A percentile compares a stretch with the other conserved stretches of the same genome.
Evolutionary conservation across 1,140 invertebrate species (phyloP).

Genomic region (Periplaneta americana): DNA sequence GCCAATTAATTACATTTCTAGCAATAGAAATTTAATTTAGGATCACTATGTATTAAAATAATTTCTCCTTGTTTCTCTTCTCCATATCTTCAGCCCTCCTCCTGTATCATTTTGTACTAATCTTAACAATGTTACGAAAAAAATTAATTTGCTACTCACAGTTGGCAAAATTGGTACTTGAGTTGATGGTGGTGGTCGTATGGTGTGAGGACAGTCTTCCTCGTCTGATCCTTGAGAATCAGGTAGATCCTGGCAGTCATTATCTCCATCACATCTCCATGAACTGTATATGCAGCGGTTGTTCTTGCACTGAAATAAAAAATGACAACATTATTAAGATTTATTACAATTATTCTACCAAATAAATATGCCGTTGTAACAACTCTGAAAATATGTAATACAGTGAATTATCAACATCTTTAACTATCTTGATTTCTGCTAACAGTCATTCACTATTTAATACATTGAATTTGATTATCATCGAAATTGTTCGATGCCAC

Average conservation of each 20-base stretch:
- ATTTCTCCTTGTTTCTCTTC: too few relatives aligned
- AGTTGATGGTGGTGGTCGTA: constrained; percentile 22
- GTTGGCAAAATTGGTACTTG: neutral
- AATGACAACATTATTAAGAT: neutral
- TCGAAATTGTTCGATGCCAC: too few relatives aligned
- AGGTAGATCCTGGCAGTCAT: constrained; percentile 55
- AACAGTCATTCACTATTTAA: too few relatives aligned
- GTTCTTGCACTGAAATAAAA: constrained; percentile 34
- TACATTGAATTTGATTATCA: too few relatives aligned
- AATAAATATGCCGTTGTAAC: neutral
- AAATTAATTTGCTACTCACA: too few relatives aligned
- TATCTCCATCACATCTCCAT: constrained; percentile 61
- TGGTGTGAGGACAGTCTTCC: constrained; percentile 50
- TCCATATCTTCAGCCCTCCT: too few relatives aligned
- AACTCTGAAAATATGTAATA: neutral
- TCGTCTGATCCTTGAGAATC: constrained; percentile 62
- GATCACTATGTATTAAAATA: neutral
- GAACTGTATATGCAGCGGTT: constrained; percentile 24
- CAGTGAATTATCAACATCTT: too few relatives aligned
- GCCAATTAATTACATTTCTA: too few relatives aligned
- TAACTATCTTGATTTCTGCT: too few relatives aligned
- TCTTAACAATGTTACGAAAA: too few relatives aligned
- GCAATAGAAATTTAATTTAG: neutral
- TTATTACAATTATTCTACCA: too few relatives aligned
- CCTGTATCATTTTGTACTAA: too few relatives aligned